Conservation (phyloP, 2,888 invertebrate species). For the Tubiluchus corallicola region DNA sequence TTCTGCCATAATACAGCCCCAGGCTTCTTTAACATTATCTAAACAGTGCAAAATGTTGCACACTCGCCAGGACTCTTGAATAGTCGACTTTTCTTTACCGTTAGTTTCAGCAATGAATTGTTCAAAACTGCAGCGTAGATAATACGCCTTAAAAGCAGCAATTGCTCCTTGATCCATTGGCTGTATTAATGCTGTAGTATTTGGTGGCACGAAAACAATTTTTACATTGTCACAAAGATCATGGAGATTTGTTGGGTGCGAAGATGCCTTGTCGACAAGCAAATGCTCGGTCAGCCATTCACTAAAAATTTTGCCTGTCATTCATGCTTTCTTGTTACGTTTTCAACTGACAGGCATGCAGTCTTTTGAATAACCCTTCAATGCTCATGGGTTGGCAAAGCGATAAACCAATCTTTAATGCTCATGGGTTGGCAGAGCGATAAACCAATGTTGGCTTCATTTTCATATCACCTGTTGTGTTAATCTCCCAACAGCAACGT, state of each 20-base stretch:
- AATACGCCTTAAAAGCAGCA: constrained; percentile 13
- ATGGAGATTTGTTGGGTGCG: constrained; percentile 12
- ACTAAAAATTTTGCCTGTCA: constrained; percentile 18
- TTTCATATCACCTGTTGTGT: constrained; percentile 19
- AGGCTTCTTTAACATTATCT: constrained; percentile 11
- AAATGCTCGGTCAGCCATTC: constrained; percentile 15
- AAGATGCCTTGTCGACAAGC: constrained; percentile 12
- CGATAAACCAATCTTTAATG: no score
- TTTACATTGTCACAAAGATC: constrained; percentile 11
- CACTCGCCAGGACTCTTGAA: constrained; percentile 13
- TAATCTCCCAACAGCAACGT: constrained; percentile 20
- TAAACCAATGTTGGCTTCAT: constrained; percentile 25
- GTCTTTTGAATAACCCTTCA: constrained; percentile 17
- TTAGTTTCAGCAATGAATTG: constrained; percentile 10
- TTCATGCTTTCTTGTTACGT: constrained; percentile 20
- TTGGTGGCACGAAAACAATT: constrained; percentile 12
- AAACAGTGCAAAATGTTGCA: constrained; percentile 14
- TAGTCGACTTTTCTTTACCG: constrained; percentile 5
- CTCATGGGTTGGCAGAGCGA: constrained; percentile 21
- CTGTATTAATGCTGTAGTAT: constrained; percentile 10
- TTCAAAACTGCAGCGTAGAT: constrained; percentile 10
- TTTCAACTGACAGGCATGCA: constrained; percentile 23
- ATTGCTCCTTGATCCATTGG: constrained; percentile 13
- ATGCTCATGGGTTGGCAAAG: no score
- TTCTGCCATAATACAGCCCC: constrained; percentile 9